A percentile compares a stretch with the other conserved stretches of the same genome.
Evolutionary conservation across 2,888 invertebrate species (phyloP).

Genomic region (Drosophila robusta): DNA sequence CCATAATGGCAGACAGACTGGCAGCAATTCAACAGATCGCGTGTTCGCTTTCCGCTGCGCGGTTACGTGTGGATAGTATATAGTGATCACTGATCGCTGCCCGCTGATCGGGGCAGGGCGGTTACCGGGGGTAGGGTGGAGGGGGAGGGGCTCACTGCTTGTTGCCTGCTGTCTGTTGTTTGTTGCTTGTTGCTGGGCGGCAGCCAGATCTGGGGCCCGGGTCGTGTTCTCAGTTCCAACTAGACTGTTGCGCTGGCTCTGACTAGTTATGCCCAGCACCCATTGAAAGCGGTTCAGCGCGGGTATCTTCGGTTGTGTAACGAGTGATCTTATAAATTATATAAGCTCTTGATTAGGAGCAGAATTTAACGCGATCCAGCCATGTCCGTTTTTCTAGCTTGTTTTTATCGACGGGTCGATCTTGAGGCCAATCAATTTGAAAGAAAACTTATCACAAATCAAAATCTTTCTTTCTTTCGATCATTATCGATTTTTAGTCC

Average conservation of each 20-base stretch:
- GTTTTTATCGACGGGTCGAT: too few relatives aligned
- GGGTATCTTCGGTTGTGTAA: background rate
- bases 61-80: constrained; percentile 37
- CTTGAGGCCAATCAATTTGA: too few relatives aligned
- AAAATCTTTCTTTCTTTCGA: too few relatives aligned
- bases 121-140: constrained; percentile 1
- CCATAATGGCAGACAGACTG: constrained; percentile 76
- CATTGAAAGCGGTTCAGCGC: background rate
- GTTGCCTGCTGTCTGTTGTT: background rate
- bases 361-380: too few relatives aligned
- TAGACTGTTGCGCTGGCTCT: constrained; percentile 12
- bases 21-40: constrained; percentile 71
- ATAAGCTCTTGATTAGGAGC: too few relatives aligned
- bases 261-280: constrained; percentile 48
- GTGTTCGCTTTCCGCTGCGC: constrained; percentile 68
- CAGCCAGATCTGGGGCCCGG: constrained; percentile 51
- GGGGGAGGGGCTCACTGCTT: background rate
- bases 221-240: constrained; percentile 37
- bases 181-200: constrained; percentile 71
- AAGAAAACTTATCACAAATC: too few relatives aligned
- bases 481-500: too few relatives aligned
- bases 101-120: background rate
- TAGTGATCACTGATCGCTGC: background rate
- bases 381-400: too few relatives aligned
- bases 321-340: too few relatives aligned